Evolutionary conservation across 2,113 vertebrate genomes (phyloP).

Genomic region (Zingel zingel): DNA sequence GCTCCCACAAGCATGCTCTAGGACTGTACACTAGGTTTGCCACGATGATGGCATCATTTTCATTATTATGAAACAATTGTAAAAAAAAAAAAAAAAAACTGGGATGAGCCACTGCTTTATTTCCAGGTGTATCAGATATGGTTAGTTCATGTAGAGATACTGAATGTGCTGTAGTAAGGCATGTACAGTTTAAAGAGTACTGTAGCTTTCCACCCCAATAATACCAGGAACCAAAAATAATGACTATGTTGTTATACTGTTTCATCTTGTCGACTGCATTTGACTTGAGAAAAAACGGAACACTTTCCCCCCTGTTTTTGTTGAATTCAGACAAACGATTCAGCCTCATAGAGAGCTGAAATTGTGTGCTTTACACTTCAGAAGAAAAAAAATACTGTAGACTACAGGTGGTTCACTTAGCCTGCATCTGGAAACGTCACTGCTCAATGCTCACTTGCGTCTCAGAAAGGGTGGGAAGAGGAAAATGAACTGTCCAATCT

Average conservation of each 20-base stretch:
- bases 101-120: slow-evolving; percentile 56
- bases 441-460: slow-evolving; percentile 34
- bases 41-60: slow-evolving; percentile 51
- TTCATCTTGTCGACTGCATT: slow-evolving; percentile 56
- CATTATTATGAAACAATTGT: slow-evolving; percentile 56
- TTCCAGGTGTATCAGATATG: slow-evolving; percentile 46
- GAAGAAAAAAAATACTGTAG: slow-evolving; percentile 66
- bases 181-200: slow-evolving; percentile 75
- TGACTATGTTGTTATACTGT: slow-evolving; percentile 39
- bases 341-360: slow-evolving; percentile 57
- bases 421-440: slow-evolving; percentile 65
- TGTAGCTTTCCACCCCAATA: slow-evolving; percentile 60
- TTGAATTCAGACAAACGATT: slow-evolving; percentile 60
- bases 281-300: slow-evolving; percentile 54
- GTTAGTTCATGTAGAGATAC: slow-evolving; percentile 57
- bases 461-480: slow-evolving; percentile 63
- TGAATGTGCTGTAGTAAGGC: slow-evolving; percentile 73
- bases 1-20: slow-evolving; percentile 79
- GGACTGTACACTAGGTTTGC: slow-evolving; percentile 80
- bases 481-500: slow-evolving; percentile 68
- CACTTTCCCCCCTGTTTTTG: slow-evolving; percentile 35
- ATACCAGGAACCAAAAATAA: slow-evolving; percentile 69
- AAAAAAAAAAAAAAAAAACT: slow-evolving; percentile 31
- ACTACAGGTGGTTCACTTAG: slow-evolving; percentile 56
- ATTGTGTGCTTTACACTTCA: slow-evolving; percentile 74